Evolutionary conservation across 2,797 vertebrate species (phyloP).

Genomic region (Gadopsis bispinosus): DNA sequence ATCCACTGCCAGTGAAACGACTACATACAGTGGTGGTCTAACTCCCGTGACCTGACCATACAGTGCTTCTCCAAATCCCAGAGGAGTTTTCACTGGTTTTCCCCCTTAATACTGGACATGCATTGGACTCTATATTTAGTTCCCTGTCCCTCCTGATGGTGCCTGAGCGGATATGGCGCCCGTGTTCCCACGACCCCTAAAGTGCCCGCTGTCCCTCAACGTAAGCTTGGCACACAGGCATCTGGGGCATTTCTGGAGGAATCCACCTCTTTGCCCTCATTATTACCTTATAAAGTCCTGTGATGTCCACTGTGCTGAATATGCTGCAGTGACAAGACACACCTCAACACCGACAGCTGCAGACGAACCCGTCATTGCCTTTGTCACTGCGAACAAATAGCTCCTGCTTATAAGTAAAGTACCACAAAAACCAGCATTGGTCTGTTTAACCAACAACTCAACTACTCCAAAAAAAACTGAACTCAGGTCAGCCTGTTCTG

Average conservation of each 20-base stretch:
- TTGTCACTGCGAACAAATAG: constrained; percentile 2
- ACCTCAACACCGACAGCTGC: constrained; percentile 38
- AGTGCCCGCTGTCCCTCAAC: constrained; percentile 76
- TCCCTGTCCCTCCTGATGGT: constrained; percentile 84
- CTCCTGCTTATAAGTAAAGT: neutral
- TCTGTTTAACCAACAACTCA: constrained; percentile 20
- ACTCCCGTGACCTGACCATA: constrained; percentile 50
- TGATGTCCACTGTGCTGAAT: constrained; percentile 26
- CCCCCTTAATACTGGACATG: constrained; percentile 75
- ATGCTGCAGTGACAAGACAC: constrained; percentile 38
- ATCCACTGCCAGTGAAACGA: constrained; percentile 22
- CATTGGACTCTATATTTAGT: constrained; percentile 91
- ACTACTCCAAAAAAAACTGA: constrained; percentile 11
- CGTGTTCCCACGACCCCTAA: constrained; percentile 90
- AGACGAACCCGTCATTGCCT: constrained; percentile 7
- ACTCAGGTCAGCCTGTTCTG: constrained; percentile 13
- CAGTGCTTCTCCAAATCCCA: constrained; percentile 66
- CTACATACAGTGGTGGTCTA: constrained; percentile 50
- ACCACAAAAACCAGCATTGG: constrained; percentile 36
- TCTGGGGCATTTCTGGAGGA: constrained; percentile 77
- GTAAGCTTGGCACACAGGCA: constrained; percentile 80
- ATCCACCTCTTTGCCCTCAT: constrained; percentile 73
- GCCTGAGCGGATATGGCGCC: constrained; percentile 85
- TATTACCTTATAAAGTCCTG: constrained; percentile 87
- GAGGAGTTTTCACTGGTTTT: constrained; percentile 76